A percentile compares a stretch with the other conserved stretches of the same genome.
These are phyloP conservation scores for Petaurus breviceps DNA, from an alignment of 2,113 vertebrate species.

Conservation along the genomic window DNA sequence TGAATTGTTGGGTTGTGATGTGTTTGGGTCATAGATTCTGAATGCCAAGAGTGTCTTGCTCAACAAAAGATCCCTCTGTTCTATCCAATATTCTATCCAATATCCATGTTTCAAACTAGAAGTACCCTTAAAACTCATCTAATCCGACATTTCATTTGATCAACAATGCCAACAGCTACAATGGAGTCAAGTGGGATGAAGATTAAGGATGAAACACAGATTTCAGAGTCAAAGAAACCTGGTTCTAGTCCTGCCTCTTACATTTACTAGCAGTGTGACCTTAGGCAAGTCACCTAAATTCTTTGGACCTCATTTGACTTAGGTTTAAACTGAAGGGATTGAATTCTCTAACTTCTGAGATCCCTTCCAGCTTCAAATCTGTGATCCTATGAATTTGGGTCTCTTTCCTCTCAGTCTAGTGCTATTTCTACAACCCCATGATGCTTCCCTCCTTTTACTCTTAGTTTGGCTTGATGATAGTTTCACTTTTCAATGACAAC, in stretches of 20 bases:
- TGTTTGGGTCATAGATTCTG: neutral
- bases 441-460: neutral
- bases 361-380: neutral
- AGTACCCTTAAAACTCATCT: neutral
- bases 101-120: neutral
- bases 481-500: neutral
- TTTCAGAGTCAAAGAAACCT: neutral
- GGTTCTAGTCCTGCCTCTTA: neutral
- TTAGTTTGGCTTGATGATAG: neutral
- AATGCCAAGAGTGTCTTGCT: neutral
- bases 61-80: neutral
- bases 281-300: neutral
- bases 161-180: neutral
- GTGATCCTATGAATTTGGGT: neutral
- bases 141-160: neutral
- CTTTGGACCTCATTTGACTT: neutral
- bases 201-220: neutral
- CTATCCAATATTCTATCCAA: neutral
- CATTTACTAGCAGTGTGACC: neutral
- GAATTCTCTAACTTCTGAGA: neutral
- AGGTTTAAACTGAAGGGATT: neutral
- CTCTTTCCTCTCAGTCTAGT: neutral
- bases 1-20: neutral
- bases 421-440: neutral
- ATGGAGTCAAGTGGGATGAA: neutral